Conservation (phyloP, 2,797 vertebrate genomes). For the Arctocebus calabarensis region DNA sequence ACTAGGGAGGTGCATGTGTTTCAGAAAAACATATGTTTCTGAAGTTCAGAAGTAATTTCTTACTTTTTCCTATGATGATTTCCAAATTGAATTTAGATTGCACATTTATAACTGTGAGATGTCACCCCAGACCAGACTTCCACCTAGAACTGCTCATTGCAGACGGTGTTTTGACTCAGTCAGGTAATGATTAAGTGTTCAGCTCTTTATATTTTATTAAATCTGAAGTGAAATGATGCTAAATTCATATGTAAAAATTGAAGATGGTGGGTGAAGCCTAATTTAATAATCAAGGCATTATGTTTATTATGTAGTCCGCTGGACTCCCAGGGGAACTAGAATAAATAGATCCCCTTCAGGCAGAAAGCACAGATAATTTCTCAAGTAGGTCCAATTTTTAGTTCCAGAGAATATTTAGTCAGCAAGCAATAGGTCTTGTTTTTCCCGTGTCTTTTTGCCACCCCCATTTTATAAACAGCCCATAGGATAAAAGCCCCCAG, state of each 20-base stretch:
- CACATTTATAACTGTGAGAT: not conserved
- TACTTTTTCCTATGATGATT: not conserved
- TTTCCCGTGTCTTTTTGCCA: not conserved
- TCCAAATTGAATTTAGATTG: conserved; percentile 47
- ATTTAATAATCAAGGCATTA: conserved; percentile 50
- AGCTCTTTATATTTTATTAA: conserved; percentile 54
- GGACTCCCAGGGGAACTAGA: not conserved
- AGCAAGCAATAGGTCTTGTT: not conserved
- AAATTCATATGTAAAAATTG: conserved; percentile 15
- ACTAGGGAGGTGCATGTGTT: not conserved
- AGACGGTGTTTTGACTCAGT: conserved; percentile 24
- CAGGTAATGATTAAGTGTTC: conserved; percentile 14
- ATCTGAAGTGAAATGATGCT: not conserved
- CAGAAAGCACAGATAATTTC: not conserved
- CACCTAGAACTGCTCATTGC: conserved; percentile 10
- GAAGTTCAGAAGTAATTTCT: conserved; percentile 41
- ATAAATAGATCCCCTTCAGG: not conserved
- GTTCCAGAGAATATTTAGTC: not conserved
- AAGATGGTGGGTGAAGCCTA: not conserved
- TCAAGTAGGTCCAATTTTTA: not conserved
- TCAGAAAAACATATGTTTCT: conserved; percentile 15
- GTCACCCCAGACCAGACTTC: not conserved
- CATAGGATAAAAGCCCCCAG: not conserved
- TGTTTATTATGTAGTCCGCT: not conserved
- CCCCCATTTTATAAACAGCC: not conserved